phyloP scores from a whole-genome alignment of 2,888 invertebrate genomes.

The Onthophagus sagittarius region DNA sequence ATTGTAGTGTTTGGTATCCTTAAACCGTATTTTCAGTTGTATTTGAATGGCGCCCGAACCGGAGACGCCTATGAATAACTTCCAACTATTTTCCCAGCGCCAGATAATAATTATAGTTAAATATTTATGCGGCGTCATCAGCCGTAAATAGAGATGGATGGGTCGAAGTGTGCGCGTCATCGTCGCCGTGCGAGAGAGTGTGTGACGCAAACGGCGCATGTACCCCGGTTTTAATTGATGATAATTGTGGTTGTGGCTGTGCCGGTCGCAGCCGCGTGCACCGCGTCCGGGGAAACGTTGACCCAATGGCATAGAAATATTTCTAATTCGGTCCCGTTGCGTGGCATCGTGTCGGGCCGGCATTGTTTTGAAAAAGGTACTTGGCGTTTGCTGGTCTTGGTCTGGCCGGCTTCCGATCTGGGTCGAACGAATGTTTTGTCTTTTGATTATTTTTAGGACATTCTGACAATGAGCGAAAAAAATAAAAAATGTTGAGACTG shows the following conservation, averaged over 20 bases:
- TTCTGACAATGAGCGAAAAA: too few relatives aligned
- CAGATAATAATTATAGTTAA: background rate
- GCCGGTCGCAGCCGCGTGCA: background rate
- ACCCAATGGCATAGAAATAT: background rate
- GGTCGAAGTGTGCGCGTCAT: background rate
- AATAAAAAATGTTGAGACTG: too few relatives aligned
- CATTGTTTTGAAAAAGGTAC: background rate
- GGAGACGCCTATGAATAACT: too few relatives aligned
- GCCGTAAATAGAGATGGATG: background rate
- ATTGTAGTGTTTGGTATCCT: too few relatives aligned
- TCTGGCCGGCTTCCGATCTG: background rate
- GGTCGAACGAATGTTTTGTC: background rate
- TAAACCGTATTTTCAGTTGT: too few relatives aligned
- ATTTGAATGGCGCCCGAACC: too few relatives aligned
- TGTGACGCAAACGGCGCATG: background rate
- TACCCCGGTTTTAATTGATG: background rate
- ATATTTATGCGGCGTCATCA: background rate
- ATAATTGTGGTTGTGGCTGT: background rate
- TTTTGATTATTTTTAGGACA: background rate
- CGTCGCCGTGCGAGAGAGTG: background rate
- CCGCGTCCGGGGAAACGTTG: background rate
- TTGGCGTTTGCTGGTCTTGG: background rate
- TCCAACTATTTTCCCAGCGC: too few relatives aligned
- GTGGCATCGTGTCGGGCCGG: background rate
- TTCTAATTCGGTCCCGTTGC: background rate